Percentiles rank a stretch among this genome's conserved stretches.
phyloP scores from a whole-genome alignment of 2,888 invertebrate species.

The Danaus chrysippus region DNA sequence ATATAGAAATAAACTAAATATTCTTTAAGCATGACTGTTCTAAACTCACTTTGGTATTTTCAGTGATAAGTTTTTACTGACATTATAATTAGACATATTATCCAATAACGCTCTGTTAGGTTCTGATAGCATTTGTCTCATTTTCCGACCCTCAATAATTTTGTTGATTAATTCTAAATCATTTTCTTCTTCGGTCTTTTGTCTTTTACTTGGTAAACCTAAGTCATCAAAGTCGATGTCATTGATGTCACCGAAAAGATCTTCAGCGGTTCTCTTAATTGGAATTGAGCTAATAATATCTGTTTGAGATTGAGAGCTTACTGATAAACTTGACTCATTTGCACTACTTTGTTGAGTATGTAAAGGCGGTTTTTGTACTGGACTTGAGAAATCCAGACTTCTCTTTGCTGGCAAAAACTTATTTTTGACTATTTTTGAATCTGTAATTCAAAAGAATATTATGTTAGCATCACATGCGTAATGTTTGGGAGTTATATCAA shows the following conservation, averaged over 20 bases:
- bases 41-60: slow-evolving; percentile 74
- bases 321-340: slow-evolving; percentile 41
- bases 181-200: slow-evolving; percentile 81
- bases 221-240: slow-evolving; percentile 81
- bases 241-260: slow-evolving; percentile 86
- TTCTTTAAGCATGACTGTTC: too few species aligned
- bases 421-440: slow-evolving; percentile 43
- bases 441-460: slow-evolving; percentile 41
- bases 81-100: slow-evolving; percentile 49
- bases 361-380: slow-evolving; percentile 18
- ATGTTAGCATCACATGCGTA: too few species aligned
- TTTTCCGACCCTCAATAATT: slow-evolving; percentile 80
- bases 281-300: slow-evolving; percentile 29
- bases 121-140: slow-evolving; percentile 70
- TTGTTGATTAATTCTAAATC: slow-evolving; percentile 82
- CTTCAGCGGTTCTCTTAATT: slow-evolving; percentile 80
- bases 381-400: slow-evolving; percentile 67
- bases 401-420: slow-evolving; percentile 58
- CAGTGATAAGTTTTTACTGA: slow-evolving; percentile 78
- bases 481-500: too few species aligned
- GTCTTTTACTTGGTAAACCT: slow-evolving; percentile 71
- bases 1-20: too few species aligned
- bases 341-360: slow-evolving; percentile 13
- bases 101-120: slow-evolving; percentile 57
- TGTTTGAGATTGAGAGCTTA: slow-evolving; percentile 43